Evolutionary conservation across 1,140 invertebrate species (phyloP).

Genomic region (Oryzaephilus surinamensis): DNA sequence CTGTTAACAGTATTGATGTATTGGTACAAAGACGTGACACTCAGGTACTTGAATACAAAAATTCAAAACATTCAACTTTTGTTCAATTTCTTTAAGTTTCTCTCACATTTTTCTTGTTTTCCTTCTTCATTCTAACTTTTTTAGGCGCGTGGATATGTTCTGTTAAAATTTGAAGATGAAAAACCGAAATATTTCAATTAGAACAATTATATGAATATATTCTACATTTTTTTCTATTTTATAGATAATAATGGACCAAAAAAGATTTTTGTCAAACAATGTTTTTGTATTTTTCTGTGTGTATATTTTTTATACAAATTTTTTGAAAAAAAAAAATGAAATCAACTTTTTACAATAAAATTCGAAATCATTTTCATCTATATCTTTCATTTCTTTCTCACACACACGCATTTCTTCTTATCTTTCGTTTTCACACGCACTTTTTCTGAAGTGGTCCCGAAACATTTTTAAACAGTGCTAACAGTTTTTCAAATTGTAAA

Average conservation of each 20-base stretch:
- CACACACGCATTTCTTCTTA: too few relatives aligned
- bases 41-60: constrained; percentile 21
- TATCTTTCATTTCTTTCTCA: too few relatives aligned
- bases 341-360: too few relatives aligned
- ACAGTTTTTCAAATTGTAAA: too few relatives aligned
- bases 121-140: constrained; percentile 18
- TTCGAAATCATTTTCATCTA: too few relatives aligned
- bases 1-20: constrained; percentile 34
- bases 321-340: too few relatives aligned
- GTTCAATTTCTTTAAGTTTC: not conserved
- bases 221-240: not conserved
- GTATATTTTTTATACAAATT: too few relatives aligned
- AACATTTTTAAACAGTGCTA: too few relatives aligned
- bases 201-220: not conserved
- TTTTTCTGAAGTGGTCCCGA: too few relatives aligned
- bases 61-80: not conserved
- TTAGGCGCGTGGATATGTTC: constrained; percentile 28
- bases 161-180: constrained; percentile 29
- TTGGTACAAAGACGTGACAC: constrained; percentile 34
- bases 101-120: constrained; percentile 1
- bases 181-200: constrained; percentile 30
- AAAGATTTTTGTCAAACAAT: too few relatives aligned
- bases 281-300: too few relatives aligned
- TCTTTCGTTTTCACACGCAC: too few relatives aligned
- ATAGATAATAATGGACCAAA: not conserved